These are phyloP conservation scores for Apodemia duryi DNA, from an alignment of 2,888 invertebrate species.

Conservation along the genomic window DNA sequence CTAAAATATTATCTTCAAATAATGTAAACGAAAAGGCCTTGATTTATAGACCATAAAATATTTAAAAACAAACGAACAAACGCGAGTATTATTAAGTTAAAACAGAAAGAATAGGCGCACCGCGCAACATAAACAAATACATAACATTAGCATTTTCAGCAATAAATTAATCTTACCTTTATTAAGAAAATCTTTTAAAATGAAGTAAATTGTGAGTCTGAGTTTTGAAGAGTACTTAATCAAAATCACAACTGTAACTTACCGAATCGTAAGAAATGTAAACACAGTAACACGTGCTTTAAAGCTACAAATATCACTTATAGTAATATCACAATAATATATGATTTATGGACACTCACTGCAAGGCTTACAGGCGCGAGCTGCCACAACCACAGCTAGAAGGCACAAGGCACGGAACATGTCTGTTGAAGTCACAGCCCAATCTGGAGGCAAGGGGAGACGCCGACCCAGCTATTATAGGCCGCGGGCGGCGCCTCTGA, in stretches of 20 bases:
- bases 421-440: constrained; percentile 64
- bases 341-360: constrained; percentile 55
- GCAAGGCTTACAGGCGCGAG: constrained; percentile 67
- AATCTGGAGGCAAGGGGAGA: constrained; percentile 69
- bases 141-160: no score
- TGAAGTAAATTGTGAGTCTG: background rate
- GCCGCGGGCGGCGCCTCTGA: constrained; percentile 74
- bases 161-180: no score
- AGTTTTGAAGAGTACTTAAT: background rate
- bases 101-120: no score
- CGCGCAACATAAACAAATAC: no score
- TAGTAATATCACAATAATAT: constrained; percentile 13
- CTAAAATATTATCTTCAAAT: no score
- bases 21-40: no score
- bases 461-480: constrained; percentile 77
- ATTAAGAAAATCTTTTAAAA: no score
- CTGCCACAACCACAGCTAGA: constrained; percentile 52
- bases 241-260: constrained; percentile 14
- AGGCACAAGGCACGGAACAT: constrained; percentile 69
- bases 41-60: no score
- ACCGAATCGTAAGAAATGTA: constrained; percentile 8
- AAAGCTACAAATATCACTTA: constrained; percentile 6
- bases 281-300: constrained; percentile 18
- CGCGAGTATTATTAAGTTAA: no score
- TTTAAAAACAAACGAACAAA: no score